These are phyloP conservation scores for Lepus europaeus DNA, from an alignment of 2,113 vertebrate species.

Conservation along the genomic window DNA sequence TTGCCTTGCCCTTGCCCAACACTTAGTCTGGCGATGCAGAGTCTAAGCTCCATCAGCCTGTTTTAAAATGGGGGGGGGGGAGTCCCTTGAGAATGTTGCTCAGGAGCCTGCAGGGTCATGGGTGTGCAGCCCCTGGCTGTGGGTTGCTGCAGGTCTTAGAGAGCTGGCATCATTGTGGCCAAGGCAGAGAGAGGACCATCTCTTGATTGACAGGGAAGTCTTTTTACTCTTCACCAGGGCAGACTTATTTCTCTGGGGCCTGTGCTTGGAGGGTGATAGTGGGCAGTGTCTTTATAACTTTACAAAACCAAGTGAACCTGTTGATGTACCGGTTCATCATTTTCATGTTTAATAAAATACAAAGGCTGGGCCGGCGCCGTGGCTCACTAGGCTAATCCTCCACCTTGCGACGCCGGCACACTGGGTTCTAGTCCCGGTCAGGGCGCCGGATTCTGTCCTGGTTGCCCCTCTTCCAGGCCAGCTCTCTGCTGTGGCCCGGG, in stretches of 20 bases:
- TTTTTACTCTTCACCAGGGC: background rate
- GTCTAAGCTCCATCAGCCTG: no score
- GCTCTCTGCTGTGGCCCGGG: no score
- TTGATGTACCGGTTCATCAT: background rate
- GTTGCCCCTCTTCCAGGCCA: no score
- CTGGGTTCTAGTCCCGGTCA: no score
- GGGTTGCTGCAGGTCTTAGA: background rate
- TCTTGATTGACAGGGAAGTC: background rate
- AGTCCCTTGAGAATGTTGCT: background rate
- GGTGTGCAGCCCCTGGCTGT: background rate
- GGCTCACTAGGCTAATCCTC: no score
- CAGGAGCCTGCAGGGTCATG: no score
- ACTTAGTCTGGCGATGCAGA: background rate
- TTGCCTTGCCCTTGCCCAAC: background rate
- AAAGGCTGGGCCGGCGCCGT: background rate
- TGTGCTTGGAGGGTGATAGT: rapidly evolving
- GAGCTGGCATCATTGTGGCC: background rate
- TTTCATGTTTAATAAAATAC: background rate
- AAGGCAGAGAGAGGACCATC: no score
- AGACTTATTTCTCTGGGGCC: background rate
- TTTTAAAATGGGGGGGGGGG: no score
- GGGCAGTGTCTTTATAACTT: background rate
- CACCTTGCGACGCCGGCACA: no score
- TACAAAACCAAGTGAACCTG: background rate
- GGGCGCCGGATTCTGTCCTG: no score